Evolutionary conservation across 1,140 invertebrate species (phyloP).

Genomic region (Zelostemma sp.): DNA sequence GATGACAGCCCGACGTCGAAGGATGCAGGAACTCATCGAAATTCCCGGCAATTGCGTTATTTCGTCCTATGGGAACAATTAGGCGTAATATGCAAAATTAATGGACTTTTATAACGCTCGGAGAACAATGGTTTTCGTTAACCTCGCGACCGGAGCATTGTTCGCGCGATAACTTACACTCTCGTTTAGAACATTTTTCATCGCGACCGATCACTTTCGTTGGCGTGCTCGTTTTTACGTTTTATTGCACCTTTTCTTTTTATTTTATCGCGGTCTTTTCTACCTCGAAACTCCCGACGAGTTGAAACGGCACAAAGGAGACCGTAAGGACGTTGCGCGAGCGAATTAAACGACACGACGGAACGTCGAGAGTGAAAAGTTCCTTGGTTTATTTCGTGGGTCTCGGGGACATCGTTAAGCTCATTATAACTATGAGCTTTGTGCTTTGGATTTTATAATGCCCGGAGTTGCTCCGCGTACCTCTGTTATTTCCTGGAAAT

Average conservation of each 20-base stretch:
- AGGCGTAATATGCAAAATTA: not conserved
- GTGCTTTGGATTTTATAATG: conserved; percentile 24
- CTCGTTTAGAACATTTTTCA: not conserved
- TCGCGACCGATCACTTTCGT: conserved; percentile 3
- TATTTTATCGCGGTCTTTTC: not conserved
- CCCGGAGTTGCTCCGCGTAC: conserved; percentile 9
- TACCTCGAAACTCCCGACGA: conserved; percentile 2
- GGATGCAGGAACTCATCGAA: no score
- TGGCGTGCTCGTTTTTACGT: not conserved
- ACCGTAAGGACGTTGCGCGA: conserved; percentile 1
- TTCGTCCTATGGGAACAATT: not conserved
- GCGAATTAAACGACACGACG: conserved; percentile 14
- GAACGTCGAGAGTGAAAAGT: conserved; percentile 48
- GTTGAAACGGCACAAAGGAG: conserved; percentile 12
- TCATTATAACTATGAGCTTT: conserved; percentile 21
- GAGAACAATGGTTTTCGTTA: not conserved
- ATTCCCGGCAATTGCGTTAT: no score
- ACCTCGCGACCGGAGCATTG: not conserved
- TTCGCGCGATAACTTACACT: not conserved
- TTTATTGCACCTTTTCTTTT: not conserved
- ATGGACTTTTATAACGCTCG: not conserved
- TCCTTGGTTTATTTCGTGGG: conserved; percentile 23
- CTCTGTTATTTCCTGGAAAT: conserved; percentile 11
- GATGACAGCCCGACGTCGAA: not conserved
- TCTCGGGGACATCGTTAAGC: conserved; percentile 20